Percentiles rank a stretch among this genome's conserved stretches.
Evolutionary conservation across 2,113 vertebrate species (phyloP).

Genomic region (Nanorana parkeri): DNA sequence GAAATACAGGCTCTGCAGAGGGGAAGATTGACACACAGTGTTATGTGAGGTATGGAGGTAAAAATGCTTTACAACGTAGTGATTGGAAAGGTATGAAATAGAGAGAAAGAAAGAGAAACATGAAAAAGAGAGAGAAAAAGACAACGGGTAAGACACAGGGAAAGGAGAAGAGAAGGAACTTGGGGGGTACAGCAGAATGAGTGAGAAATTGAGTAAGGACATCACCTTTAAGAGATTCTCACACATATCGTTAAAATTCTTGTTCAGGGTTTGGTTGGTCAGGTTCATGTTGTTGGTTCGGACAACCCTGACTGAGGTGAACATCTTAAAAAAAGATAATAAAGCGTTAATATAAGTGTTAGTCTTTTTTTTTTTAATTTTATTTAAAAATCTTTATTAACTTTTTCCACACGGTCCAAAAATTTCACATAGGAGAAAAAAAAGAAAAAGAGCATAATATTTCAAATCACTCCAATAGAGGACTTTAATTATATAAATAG

Average conservation of each 20-base stretch:
- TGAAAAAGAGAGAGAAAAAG: not conserved
- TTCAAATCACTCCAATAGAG: too few relatives aligned
- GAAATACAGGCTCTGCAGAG: slow-evolving; percentile 91
- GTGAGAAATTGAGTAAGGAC: not conserved
- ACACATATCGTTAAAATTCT: slow-evolving; percentile 96
- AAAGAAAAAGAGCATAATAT: not conserved
- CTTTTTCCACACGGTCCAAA: too few relatives aligned
- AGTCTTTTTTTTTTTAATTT: too few relatives aligned
- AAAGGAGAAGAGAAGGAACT: too few relatives aligned
- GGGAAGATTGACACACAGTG: too few relatives aligned
- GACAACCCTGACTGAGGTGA: slow-evolving; percentile 93
- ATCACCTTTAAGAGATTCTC: slow-evolving; percentile 96
- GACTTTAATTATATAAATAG: too few relatives aligned
- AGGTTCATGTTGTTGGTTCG: slow-evolving; percentile 87
- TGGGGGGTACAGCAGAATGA: not conserved
- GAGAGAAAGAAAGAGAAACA: not conserved
- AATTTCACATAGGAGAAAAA: too few relatives aligned
- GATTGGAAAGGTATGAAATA: not conserved
- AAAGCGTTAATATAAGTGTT: not conserved
- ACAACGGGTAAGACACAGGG: not conserved
- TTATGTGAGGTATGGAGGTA: too few relatives aligned
- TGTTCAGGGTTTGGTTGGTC: slow-evolving; percentile 94
- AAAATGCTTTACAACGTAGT: too few relatives aligned
- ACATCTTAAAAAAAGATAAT: slow-evolving; percentile 84
- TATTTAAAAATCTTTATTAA: too few relatives aligned